phyloP scores from a whole-genome alignment of 2,797 vertebrate species.

The Gallirallus australis region DNA sequence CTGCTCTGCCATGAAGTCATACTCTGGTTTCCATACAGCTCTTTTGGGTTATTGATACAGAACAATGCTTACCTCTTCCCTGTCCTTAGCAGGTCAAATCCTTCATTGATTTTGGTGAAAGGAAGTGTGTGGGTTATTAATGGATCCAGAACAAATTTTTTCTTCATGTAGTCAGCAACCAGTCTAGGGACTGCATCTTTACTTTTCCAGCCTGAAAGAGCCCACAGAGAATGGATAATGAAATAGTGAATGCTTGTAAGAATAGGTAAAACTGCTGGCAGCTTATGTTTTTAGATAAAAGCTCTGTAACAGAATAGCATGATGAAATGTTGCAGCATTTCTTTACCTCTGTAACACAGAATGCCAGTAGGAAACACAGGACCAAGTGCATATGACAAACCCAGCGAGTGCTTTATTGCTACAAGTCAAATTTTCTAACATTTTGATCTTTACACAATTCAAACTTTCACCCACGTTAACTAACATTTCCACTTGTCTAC shows the following conservation, averaged over 20 bases:
- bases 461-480: background rate
- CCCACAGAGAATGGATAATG: background rate
- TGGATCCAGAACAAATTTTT: slow-evolving; percentile 87
- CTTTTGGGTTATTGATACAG: background rate
- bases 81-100: slow-evolving; percentile 85
- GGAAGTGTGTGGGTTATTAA: slow-evolving; percentile 88
- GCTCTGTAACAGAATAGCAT: background rate
- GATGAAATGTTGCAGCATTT: background rate
- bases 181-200: slow-evolving; percentile 82
- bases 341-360: background rate
- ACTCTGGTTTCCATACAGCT: background rate
- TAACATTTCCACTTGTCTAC: background rate
- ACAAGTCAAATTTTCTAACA: background rate
- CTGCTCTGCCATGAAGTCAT: background rate
- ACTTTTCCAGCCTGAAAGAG: slow-evolving; percentile 75
- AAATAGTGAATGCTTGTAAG: background rate
- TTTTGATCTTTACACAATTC: background rate
- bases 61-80: slow-evolving; percentile 81
- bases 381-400: background rate
- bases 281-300: background rate
- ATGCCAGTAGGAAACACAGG: background rate
- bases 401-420: background rate
- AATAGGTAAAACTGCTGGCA: background rate
- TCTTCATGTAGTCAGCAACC: slow-evolving; percentile 85
- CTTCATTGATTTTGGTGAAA: slow-evolving; percentile 85